Percentiles rank a stretch among this genome's conserved stretches.
Conservation (phyloP, 2,113 vertebrate species). For the Microcebus griseorufus region DNA sequence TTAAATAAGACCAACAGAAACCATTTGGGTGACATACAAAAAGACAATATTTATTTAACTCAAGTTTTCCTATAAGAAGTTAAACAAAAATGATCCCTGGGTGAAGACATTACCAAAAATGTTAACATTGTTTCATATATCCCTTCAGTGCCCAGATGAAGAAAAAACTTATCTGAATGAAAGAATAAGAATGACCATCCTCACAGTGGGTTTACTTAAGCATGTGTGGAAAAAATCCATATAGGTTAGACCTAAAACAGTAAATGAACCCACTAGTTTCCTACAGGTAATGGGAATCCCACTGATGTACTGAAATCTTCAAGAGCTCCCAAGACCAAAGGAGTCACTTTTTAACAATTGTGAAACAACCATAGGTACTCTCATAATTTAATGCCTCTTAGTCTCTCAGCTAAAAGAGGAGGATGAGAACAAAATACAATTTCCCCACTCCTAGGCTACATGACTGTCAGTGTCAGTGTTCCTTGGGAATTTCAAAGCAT, state of each 20-base stretch:
- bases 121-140: conserved; percentile 48
- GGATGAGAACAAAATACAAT: background rate
- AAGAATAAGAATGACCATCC: conserved; percentile 30
- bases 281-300: background rate
- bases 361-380: background rate
- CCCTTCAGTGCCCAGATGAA: conserved; percentile 49
- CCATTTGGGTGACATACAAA: conserved; percentile 60
- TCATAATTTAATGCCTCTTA: background rate
- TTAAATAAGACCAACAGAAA: conserved; percentile 59
- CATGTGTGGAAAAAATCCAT: background rate
- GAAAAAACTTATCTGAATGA: conserved; percentile 33
- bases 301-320: background rate
- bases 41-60: conserved; percentile 72
- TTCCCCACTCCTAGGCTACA: background rate
- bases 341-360: background rate
- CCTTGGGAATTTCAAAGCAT: background rate
- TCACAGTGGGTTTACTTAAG: conserved; percentile 41
- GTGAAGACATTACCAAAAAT: conserved; percentile 50
- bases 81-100: conserved; percentile 54
- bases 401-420: background rate
- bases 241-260: conserved; percentile 9
- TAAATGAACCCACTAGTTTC: background rate
- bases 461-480: background rate
- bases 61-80: conserved; percentile 58
- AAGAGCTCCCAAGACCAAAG: background rate